phyloP scores from a whole-genome alignment of 2,888 invertebrate species.

The Cheilosia vernalis region DNA sequence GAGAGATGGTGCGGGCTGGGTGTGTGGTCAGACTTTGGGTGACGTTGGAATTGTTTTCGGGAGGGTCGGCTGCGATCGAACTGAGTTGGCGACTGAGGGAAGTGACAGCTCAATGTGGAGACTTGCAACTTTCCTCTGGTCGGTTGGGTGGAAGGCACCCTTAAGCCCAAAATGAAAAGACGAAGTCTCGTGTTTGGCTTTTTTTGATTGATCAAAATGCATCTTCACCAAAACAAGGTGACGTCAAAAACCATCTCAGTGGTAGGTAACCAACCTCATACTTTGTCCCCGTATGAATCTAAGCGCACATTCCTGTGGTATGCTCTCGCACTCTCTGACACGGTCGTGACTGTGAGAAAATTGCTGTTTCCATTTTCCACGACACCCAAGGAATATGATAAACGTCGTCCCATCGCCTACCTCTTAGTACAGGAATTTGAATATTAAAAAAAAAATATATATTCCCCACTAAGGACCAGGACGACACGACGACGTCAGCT shows the following conservation, averaged over 20 bases:
- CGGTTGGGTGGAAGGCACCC: too few species aligned
- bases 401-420: conserved; percentile 50
- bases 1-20: conserved; percentile 3
- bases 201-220: too few species aligned
- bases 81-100: too few species aligned
- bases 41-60: too few species aligned
- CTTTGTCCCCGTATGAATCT: neutral
- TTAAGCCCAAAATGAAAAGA: too few species aligned
- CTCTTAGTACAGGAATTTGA: conserved; percentile 52
- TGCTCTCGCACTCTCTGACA: conserved; percentile 7
- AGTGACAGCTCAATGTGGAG: too few species aligned
- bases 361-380: conserved; percentile 67
- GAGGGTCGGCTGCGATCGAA: too few species aligned
- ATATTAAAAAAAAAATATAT: conserved; percentile 34
- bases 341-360: conserved; percentile 62
- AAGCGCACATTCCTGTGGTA: neutral
- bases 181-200: too few species aligned
- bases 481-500: conserved; percentile 42
- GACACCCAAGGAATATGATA: conserved; percentile 52
- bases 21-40: neutral
- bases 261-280: conserved; percentile 2
- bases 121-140: too few species aligned
- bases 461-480: conserved; percentile 10
- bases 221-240: too few species aligned
- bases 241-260: neutral